Conservation (phyloP, 2,888 invertebrate genomes). For the Tiphia femorata region DNA sequence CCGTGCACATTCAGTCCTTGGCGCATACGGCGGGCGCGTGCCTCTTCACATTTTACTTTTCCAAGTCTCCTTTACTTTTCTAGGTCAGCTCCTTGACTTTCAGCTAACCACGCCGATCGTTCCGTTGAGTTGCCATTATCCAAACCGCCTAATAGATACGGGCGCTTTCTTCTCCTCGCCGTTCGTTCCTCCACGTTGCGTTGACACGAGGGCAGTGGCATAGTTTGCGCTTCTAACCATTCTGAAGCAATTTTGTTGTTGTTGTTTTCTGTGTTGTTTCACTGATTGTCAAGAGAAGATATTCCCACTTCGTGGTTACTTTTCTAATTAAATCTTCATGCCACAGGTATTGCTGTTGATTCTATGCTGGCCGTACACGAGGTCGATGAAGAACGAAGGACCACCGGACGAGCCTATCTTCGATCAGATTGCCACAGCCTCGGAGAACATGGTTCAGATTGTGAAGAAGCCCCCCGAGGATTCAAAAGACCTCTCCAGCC, state of each 20-base stretch:
- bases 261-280: too few relatives aligned
- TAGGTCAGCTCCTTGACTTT: conserved; percentile 58
- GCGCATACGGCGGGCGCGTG: conserved; percentile 50
- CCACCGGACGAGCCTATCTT: conserved; percentile 36
- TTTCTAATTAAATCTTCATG: conserved; percentile 7
- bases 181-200: too few relatives aligned
- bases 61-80: conserved; percentile 60
- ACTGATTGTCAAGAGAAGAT: background rate
- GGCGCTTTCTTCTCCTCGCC: conserved; percentile 34
- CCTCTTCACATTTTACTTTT: conserved; percentile 63
- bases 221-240: too few relatives aligned
- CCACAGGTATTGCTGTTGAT: conserved; percentile 58
- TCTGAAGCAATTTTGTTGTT: too few relatives aligned
- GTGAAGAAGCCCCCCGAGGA: conserved; percentile 1
- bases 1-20: conserved; percentile 65
- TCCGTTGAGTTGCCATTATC: conserved; percentile 33
- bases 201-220: too few relatives aligned
- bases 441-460: conserved; percentile 37
- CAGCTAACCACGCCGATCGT: conserved; percentile 43
- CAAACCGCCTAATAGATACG: conserved; percentile 17
- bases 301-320: background rate
- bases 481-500: conserved; percentile 13
- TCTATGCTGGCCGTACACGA: conserved; percentile 54
- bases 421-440: conserved; percentile 61
- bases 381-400: conserved; percentile 32